phyloP scores from a whole-genome alignment of 2,888 invertebrate species.

The Brachycybe producta region DNA sequence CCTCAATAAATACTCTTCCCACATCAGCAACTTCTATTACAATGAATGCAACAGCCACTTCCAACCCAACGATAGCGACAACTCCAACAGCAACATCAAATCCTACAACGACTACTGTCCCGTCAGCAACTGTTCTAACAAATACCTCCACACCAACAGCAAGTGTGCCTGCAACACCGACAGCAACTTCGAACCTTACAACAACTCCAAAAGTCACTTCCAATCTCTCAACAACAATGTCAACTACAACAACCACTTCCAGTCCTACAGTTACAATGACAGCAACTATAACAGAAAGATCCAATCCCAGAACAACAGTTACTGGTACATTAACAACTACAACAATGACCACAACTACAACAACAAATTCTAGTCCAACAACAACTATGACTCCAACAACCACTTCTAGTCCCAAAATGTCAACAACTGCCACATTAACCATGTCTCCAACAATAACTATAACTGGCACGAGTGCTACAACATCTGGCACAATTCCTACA shows the following conservation, averaged over 20 bases:
- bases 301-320: neutral
- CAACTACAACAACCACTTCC: neutral
- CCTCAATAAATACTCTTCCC: neutral
- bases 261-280: neutral
- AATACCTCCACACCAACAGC: too few species aligned
- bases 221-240: neutral
- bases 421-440: neutral
- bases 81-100: neutral
- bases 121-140: neutral
- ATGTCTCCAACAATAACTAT: neutral
- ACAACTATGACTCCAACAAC: neutral
- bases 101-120: neutral
- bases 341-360: neutral
- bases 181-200: too few species aligned
- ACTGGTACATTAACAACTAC: neutral
- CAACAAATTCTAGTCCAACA: neutral
- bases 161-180: too few species aligned
- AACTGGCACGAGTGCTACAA: neutral
- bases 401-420: neutral
- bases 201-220: too few species aligned
- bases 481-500: neutral
- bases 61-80: neutral
- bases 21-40: neutral
- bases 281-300: neutral
- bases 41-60: neutral